phyloP scores from a whole-genome alignment of 1,140 invertebrate genomes.

The Andricus grossulariae region DNA sequence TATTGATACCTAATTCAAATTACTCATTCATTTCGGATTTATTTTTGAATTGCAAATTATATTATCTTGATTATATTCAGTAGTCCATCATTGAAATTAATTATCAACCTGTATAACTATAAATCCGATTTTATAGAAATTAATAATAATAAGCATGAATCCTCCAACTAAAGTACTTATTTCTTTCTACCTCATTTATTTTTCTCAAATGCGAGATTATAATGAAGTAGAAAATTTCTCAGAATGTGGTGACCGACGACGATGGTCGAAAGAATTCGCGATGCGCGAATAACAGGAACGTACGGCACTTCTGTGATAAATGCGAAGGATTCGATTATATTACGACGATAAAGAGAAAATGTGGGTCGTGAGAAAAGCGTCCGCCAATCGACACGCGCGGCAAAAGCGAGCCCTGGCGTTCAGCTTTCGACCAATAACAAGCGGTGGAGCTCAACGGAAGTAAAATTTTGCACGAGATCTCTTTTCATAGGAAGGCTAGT shows the following conservation, averaged over 20 bases:
- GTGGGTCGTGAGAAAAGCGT: constrained; percentile 19
- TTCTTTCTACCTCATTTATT: neutral
- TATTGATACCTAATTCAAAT: too few species aligned
- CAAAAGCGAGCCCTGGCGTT: neutral
- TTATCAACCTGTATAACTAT: too few species aligned
- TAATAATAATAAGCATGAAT: too few species aligned
- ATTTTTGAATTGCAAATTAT: too few species aligned
- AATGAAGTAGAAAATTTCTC: neutral
- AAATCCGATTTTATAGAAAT: too few species aligned
- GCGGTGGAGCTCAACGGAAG: constrained; percentile 4
- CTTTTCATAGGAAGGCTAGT: neutral
- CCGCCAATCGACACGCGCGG: constrained; percentile 17
- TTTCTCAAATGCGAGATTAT: neutral
- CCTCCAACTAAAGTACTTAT: too few species aligned
- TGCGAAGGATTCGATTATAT: constrained; percentile 26
- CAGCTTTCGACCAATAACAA: constrained; percentile 25
- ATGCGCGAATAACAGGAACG: neutral
- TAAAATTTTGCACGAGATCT: constrained; percentile 22
- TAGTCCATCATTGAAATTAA: too few species aligned
- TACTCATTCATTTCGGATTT: too few species aligned
- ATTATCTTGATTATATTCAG: too few species aligned
- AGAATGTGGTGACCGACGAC: neutral
- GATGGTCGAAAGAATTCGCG: neutral
- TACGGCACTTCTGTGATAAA: neutral
- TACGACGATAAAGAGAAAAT: constrained; percentile 24